phyloP scores from a whole-genome alignment of 1,140 invertebrate species.

The Drosophila orena region DNA sequence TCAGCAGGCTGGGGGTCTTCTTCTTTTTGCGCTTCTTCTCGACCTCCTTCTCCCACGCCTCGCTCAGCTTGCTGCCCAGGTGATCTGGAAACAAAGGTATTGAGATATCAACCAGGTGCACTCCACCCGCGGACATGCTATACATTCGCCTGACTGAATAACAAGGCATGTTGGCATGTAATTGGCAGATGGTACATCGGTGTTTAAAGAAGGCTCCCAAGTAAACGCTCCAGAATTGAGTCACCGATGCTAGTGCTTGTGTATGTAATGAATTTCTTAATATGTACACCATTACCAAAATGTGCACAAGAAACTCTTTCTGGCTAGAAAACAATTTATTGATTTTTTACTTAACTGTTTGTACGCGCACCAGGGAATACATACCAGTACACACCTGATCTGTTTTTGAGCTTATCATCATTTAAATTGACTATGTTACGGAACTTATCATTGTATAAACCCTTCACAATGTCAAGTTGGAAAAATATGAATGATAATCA shows the following conservation, averaged over 20 bases:
- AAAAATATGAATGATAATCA: background rate
- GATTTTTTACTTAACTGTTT: background rate
- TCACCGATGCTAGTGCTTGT: background rate
- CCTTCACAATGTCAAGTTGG: background rate
- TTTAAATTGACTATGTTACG: slow-evolving; percentile 2
- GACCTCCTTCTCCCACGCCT: slow-evolving; percentile 78
- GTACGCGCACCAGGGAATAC: background rate
- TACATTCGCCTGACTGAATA: slow-evolving; percentile 3
- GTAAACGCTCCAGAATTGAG: slow-evolving; percentile 2
- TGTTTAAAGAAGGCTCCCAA: slow-evolving; percentile 12
- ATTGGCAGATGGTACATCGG: slow-evolving; percentile 9
- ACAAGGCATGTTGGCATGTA: slow-evolving; percentile 2
- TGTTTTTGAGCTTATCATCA: slow-evolving; percentile 9
- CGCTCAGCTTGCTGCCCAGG: slow-evolving; percentile 68
- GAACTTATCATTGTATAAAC: slow-evolving; percentile 15
- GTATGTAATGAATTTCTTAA: too few relatives aligned
- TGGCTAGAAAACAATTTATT: background rate
- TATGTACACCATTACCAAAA: too few relatives aligned
- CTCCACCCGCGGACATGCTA: background rate
- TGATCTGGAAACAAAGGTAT: slow-evolving; percentile 47
- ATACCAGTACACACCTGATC: too few relatives aligned
- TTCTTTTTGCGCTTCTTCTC: slow-evolving; percentile 72
- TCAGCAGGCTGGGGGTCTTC: slow-evolving; percentile 73
- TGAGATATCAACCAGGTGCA: slow-evolving; percentile 37
- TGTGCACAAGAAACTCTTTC: too few relatives aligned